These are phyloP conservation scores for Neria commutata DNA, from an alignment of 2,888 invertebrate species.

Conservation along the genomic window DNA sequence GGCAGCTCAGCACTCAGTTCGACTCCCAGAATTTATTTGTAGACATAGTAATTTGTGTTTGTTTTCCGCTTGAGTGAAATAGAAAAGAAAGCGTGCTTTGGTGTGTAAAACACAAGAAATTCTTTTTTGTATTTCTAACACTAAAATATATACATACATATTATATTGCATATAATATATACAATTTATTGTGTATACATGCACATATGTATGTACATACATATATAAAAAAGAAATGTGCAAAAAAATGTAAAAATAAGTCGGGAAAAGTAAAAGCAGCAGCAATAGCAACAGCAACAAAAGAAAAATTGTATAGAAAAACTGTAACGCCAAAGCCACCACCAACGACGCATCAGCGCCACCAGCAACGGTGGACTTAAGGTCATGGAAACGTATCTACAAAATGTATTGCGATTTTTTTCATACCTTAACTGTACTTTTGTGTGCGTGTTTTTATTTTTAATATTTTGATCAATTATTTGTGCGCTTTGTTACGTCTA, in stretches of 20 bases:
- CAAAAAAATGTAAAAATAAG: slow-evolving; percentile 26
- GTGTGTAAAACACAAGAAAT: slow-evolving; percentile 15
- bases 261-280: slow-evolving; percentile 5
- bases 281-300: slow-evolving; percentile 13
- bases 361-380: too few relatives aligned
- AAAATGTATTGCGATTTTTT: slow-evolving; percentile 34
- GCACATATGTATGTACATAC: background rate
- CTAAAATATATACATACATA: slow-evolving; percentile 26
- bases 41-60: slow-evolving; percentile 3
- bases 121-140: slow-evolving; percentile 11
- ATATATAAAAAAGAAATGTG: slow-evolving; percentile 29
- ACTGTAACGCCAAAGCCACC: slow-evolving; percentile 17
- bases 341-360: too few relatives aligned
- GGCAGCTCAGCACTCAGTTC: too few relatives aligned
- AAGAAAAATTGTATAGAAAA: slow-evolving; percentile 19
- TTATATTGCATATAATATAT: slow-evolving; percentile 26
- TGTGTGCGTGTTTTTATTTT: too few relatives aligned
- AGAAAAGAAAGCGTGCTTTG: slow-evolving; percentile 48
- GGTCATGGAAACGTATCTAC: slow-evolving; percentile 47
- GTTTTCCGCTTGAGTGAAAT: slow-evolving; percentile 45
- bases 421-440: too few relatives aligned
- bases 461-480: background rate
- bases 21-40: background rate
- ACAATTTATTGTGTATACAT: slow-evolving; percentile 11
- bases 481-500: background rate